Conservation (phyloP, 2,797 vertebrate species). For the Squalus acanthias region DNA sequence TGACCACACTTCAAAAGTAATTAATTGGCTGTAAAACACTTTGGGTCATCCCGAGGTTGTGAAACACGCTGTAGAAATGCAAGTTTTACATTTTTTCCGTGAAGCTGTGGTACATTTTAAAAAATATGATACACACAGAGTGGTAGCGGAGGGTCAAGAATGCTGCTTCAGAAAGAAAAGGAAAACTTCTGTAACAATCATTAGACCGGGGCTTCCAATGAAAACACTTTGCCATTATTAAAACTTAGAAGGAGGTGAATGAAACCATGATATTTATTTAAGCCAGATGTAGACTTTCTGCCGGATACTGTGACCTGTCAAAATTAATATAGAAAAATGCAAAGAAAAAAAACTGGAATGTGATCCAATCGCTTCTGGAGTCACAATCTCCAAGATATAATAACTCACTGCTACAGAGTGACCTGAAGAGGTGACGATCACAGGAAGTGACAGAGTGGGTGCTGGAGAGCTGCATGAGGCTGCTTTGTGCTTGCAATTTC, state of each 20-base stretch:
- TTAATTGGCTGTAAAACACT: background rate
- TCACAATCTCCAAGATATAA: background rate
- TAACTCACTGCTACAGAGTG: background rate
- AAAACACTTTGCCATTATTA: constrained; percentile 34
- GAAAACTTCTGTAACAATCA: background rate
- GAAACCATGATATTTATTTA: constrained; percentile 25
- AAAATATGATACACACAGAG: background rate
- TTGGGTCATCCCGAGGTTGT: background rate
- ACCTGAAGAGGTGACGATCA: background rate
- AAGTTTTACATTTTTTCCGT: background rate
- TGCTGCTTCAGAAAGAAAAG: background rate
- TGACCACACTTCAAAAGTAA: background rate
- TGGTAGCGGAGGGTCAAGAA: background rate
- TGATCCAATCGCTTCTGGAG: background rate
- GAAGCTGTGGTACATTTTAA: background rate
- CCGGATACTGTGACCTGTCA: background rate
- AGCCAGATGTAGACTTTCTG: constrained; percentile 30
- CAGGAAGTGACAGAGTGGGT: background rate
- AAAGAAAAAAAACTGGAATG: background rate
- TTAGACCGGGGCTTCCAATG: background rate
- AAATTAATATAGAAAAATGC: constrained; percentile 30
- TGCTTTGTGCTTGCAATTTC: background rate
- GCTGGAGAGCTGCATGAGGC: background rate
- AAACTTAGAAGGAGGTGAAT: constrained; percentile 22
- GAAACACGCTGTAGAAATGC: background rate